Conservation (phyloP, 2,888 invertebrate genomes). For the Perizoma flavofasciatum region DNA sequence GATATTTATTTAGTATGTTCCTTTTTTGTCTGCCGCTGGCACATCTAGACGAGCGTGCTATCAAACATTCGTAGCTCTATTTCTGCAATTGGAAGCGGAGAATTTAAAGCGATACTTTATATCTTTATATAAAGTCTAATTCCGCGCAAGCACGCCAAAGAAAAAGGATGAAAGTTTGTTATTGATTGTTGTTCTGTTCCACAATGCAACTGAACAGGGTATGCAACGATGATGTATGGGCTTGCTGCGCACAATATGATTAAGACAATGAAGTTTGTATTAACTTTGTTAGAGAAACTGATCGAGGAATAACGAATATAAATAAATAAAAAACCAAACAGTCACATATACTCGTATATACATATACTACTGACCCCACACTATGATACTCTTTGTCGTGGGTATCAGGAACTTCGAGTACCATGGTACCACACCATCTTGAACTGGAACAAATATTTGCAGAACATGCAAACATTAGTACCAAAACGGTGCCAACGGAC, state of each 20-base stretch:
- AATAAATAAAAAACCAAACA: too few species aligned
- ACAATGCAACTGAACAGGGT: constrained; percentile 41
- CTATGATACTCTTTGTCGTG: too few species aligned
- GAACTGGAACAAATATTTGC: too few species aligned
- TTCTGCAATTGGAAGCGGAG: constrained; percentile 46
- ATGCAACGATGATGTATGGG: constrained; percentile 44
- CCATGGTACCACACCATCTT: too few species aligned
- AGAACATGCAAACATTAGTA: too few species aligned
- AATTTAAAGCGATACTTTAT: constrained; percentile 59
- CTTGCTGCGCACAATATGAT: constrained; percentile 18
- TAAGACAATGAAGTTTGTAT: constrained; percentile 26
- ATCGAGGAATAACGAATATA: neutral
- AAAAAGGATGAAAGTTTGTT: constrained; percentile 57
- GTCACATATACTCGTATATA: too few species aligned
- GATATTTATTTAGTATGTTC: too few species aligned
- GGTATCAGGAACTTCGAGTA: too few species aligned
- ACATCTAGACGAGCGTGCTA: constrained; percentile 3
- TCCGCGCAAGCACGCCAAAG: constrained; percentile 50
- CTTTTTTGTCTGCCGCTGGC: neutral
- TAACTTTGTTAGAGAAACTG: constrained; percentile 13
- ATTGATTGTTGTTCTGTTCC: constrained; percentile 61
- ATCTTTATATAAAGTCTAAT: constrained; percentile 56
- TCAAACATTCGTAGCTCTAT: constrained; percentile 18
- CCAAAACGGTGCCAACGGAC: too few species aligned
- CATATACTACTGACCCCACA: too few species aligned